phyloP scores from a whole-genome alignment of 2,113 vertebrate species.

The Gulo gulo region DNA sequence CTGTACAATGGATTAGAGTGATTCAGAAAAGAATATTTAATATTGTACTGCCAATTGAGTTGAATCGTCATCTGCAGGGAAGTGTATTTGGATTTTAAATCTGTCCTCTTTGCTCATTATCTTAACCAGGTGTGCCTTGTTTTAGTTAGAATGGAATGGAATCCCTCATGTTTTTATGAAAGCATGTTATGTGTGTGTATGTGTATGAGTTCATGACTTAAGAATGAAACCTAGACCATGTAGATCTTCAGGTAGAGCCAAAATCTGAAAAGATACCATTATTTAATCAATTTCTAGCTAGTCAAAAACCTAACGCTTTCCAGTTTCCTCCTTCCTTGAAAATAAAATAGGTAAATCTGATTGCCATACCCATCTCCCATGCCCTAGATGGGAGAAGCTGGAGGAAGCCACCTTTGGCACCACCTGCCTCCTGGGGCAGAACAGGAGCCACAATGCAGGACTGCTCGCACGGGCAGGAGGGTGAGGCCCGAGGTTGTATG shows the following conservation, averaged over 20 bases:
- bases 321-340: neutral
- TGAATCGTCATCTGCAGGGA: conserved; percentile 38
- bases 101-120: conserved; percentile 38
- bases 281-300: neutral
- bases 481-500: neutral
- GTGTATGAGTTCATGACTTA: neutral
- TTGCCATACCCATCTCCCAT: no score
- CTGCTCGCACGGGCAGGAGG: accelerated
- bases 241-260: neutral
- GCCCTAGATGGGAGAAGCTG: neutral
- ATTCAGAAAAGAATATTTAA: conserved; percentile 64
- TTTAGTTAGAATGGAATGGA: conserved; percentile 36
- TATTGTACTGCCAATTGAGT: conserved; percentile 22
- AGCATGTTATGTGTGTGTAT: neutral
- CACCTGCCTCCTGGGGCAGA: no score
- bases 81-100: conserved; percentile 63
- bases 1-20: conserved; percentile 48
- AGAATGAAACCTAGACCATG: conserved; percentile 16
- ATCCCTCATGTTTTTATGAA: conserved; percentile 1
- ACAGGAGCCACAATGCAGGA: neutral
- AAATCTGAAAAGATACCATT: neutral
- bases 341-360: neutral
- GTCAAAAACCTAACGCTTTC: neutral
- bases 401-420: neutral
- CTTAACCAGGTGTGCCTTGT: conserved; percentile 1